Evolutionary conservation across 2,113 vertebrate species (phyloP).

Genomic region (Jaculus jaculus): DNA sequence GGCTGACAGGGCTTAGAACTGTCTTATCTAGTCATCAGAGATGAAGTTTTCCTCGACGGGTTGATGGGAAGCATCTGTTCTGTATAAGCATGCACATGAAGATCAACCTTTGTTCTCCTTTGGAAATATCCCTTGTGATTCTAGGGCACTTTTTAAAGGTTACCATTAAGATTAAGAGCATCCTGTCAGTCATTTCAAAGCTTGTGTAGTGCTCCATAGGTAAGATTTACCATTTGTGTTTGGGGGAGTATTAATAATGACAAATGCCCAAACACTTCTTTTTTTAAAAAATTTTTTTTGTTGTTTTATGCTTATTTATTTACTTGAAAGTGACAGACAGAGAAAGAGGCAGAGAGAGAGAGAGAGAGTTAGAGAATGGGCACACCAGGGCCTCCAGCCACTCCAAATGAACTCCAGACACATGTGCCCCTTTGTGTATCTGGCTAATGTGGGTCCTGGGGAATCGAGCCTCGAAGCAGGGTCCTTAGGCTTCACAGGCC

Average conservation of each 20-base stretch:
- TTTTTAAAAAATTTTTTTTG: too few relatives aligned
- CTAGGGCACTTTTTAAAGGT: not conserved
- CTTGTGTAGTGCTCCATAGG: not conserved
- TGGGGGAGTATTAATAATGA: not conserved
- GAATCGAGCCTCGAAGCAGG: too few relatives aligned
- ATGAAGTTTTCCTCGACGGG: not conserved
- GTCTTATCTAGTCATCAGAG: not conserved
- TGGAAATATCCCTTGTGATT: not conserved
- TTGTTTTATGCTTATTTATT: too few relatives aligned
- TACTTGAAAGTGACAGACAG: too few relatives aligned
- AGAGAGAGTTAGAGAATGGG: too few relatives aligned
- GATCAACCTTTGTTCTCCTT: not conserved
- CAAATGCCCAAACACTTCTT: not conserved
- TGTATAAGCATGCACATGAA: not conserved
- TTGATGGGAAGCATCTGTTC: not conserved
- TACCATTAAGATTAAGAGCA: constrained; percentile 4
- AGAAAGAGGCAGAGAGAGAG: too few relatives aligned
- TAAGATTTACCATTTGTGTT: not conserved
- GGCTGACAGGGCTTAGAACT: not conserved
- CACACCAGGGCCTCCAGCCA: too few relatives aligned
- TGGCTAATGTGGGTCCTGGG: too few relatives aligned
- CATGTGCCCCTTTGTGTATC: too few relatives aligned
- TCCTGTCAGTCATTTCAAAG: not conserved
- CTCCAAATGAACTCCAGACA: too few relatives aligned
- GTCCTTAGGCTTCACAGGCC: too few relatives aligned